Evolutionary conservation across 2,888 invertebrate genomes (phyloP).

Genomic region (Rhagonycha fulva): DNA sequence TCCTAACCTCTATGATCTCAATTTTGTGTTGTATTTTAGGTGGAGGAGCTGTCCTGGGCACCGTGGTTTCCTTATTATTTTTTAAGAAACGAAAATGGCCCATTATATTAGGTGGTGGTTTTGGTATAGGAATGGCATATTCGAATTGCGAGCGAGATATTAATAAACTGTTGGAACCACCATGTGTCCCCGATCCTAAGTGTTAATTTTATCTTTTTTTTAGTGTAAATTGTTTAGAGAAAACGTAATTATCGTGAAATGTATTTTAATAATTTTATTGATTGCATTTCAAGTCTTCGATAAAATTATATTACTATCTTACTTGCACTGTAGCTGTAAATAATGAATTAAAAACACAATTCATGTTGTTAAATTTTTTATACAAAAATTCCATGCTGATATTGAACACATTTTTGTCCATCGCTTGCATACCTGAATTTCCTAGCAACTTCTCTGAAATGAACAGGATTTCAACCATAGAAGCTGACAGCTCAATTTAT

Average conservation of each 20-base stretch:
- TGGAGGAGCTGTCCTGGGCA: constrained; percentile 79
- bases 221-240: constrained; percentile 15
- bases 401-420: too few species aligned
- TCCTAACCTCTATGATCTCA: constrained; percentile 20
- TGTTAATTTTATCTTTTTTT: constrained; percentile 5
- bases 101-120: constrained; percentile 81
- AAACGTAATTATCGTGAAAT: background rate
- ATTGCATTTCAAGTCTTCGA: background rate
- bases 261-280: background rate
- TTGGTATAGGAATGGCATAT: constrained; percentile 90
- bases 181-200: constrained; percentile 2
- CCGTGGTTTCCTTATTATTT: constrained; percentile 80
- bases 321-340: background rate
- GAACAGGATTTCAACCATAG: too few species aligned
- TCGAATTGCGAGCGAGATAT: constrained; percentile 81
- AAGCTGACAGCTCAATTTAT: too few species aligned
- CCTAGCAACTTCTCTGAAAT: background rate
- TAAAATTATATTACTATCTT: background rate
- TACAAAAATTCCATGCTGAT: too few species aligned
- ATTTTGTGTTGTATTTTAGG: constrained; percentile 59
- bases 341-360: background rate
- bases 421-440: too few species aligned
- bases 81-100: constrained; percentile 88
- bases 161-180: constrained; percentile 48
- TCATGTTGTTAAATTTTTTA: background rate